Base-by-base conservation (phyloP, 2,888 invertebrate genomes). In the Agonum fuliginosum region DNA sequence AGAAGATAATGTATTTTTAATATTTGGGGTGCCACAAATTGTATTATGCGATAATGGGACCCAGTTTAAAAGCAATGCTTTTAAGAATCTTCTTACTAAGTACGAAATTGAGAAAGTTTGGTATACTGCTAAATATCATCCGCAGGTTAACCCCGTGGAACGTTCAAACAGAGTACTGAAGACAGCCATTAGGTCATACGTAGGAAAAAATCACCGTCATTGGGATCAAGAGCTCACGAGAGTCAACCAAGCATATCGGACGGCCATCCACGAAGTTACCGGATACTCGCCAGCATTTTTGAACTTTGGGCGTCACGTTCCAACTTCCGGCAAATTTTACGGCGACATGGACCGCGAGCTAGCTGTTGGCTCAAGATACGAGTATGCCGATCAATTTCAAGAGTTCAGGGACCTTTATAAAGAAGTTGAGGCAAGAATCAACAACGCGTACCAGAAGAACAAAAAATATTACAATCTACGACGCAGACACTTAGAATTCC, bases 91-190 rank as follows among this genome's bases (percentile, higher is more conserved):
- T 0, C 17, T 75, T 6, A 6, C 30, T 22, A 14, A 19, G 12
- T 80, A 80, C 27, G 20, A 72, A 1, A 43, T 79, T 3, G 41
- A 62, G 5, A 79, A 78, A 41, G 1, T 78, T 8, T 78, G 58
- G 62, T 81, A 27, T 24, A 80, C 65, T 37, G 71, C 80, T 1
- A 30, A 17, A 17, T 81, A 81, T 48, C 76, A 77, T n/a, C 80
- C 80, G 4, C 80, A 80, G 24, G 71, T 54, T 0, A 81, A 81
- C 37, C 79, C 78, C 2, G 77, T 78, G n/a, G 80, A 81, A 41
- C 54, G 78, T n/a, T 41, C 54, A 1, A 80, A 78, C 75, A 65
- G 80, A 24, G 80, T 80, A 1, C 24, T 81, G n/a, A 78, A 79
- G 30, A 81, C 80, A 12, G 80, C 80, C 43, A 30, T 81, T 14